Percentiles rank a stretch among this genome's conserved stretches.
phyloP scores from a whole-genome alignment of 2,888 invertebrate genomes.

The Heliconius aoede region DNA sequence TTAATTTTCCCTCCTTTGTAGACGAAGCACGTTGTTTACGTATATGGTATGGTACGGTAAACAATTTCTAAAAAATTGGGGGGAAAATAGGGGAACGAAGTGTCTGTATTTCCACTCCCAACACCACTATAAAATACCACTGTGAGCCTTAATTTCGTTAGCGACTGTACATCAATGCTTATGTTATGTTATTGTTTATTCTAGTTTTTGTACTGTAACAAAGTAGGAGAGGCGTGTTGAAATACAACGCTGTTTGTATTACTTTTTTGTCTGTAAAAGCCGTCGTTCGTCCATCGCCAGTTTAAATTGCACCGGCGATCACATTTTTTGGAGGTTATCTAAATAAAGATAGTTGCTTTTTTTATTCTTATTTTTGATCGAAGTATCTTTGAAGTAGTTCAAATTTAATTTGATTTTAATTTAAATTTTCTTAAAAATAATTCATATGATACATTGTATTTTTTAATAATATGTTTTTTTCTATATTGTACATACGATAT shows the following conservation, averaged over 20 bases:
- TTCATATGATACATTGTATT: too few species aligned
- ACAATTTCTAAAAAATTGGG: too few species aligned
- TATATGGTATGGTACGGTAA: too few species aligned
- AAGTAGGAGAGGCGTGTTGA: slow-evolving; percentile 17
- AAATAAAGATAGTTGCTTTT: not conserved
- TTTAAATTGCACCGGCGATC: slow-evolving; percentile 22
- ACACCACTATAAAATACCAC: too few species aligned
- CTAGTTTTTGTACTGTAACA: slow-evolving; percentile 17
- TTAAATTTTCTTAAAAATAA: too few species aligned
- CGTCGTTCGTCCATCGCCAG: slow-evolving; percentile 23
- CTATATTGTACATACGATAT: not conserved
- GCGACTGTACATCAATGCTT: slow-evolving; percentile 14
- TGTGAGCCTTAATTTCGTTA: slow-evolving; percentile 3
- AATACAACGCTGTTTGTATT: slow-evolving; percentile 28
- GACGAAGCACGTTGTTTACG: too few species aligned
- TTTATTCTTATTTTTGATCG: not conserved
- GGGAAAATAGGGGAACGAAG: too few species aligned
- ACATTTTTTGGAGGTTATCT: slow-evolving; percentile 9
- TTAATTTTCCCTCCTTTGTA: too few species aligned
- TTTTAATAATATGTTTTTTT: not conserved
- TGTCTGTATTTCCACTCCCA: too few species aligned
- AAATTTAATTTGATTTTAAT: not conserved
- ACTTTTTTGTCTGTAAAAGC: slow-evolving; percentile 17
- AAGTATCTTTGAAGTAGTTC: not conserved
- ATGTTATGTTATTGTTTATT: slow-evolving; percentile 16